Conservation (phyloP, 2,797 vertebrate genomes). For the Valencia hispanica region DNA sequence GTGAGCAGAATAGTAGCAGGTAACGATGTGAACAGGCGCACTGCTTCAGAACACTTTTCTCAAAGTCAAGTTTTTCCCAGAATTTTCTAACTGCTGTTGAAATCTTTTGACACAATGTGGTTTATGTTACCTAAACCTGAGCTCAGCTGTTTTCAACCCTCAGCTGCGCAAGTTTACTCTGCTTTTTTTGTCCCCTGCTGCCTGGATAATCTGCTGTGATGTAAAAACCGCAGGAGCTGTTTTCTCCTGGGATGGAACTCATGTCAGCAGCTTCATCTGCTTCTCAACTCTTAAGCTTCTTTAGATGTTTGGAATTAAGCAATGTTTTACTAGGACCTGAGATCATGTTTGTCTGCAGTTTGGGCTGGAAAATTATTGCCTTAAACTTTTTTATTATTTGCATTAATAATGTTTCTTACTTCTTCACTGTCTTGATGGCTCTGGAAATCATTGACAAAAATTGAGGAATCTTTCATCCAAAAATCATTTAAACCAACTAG, state of each 20-base stretch:
- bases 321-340: background rate
- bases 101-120: constrained; percentile 3
- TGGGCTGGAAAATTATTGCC: background rate
- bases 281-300: background rate
- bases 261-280: background rate
- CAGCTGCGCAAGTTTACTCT: constrained; percentile 19
- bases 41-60: background rate
- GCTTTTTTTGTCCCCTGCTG: constrained; percentile 1
- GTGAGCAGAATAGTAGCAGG: too few species aligned
- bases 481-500: background rate
- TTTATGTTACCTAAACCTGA: constrained; percentile 29
- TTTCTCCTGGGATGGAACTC: constrained; percentile 9
- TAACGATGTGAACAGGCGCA: background rate
- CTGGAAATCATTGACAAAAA: background rate
- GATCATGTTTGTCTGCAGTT: background rate
- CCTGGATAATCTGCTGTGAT: constrained; percentile 42
- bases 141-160: constrained; percentile 21
- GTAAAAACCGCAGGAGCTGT: constrained; percentile 37
- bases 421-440: too few species aligned
- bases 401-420: background rate
- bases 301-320: background rate
- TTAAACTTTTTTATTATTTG: background rate
- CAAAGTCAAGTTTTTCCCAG: background rate
- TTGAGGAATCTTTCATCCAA: background rate
- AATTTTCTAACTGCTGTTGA: background rate